Evolutionary conservation across 2,888 invertebrate genomes (phyloP), one percentile per base, ranked within the genome.

Genomic region (Ectemnius cavifrons): DNA sequence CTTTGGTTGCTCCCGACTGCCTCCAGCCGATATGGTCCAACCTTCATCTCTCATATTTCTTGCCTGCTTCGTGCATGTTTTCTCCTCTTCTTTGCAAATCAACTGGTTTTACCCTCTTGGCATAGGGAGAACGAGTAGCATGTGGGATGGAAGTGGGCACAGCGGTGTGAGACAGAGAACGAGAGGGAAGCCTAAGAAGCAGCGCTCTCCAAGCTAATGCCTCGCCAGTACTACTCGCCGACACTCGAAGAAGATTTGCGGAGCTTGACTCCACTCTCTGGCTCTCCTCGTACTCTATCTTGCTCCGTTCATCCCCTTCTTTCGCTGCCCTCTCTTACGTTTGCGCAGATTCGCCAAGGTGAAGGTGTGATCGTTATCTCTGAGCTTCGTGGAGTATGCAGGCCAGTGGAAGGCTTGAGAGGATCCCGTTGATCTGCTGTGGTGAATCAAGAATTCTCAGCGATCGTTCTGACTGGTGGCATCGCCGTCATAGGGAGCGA

Each of bases 1-100:
- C 49, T 47, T 52, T 60, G 28, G 16, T 49, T 63, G 67, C 63
- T 75, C 74, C 76, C 70, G 67, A 63, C 70, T 3, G 28, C n/a
- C 63, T 52, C 69, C 70, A 49, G 46, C 46, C 49, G 59, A 64
- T 47, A 47, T 58, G 28, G 2, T 16, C 20, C 13, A 47, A 63
- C n/a, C 16, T 63, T 63, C n/a, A 20, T 16, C 16, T 14, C 11
- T 20, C 13, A 57, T 18, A 61, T 62, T 28, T 20, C 18, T 6
- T 37, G n/a, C 4, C 20, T 6, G 16, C 1, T 13, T 23, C 1
- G 45, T 62, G 14, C n/a, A 52, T 52, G 16, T 1, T 14, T 16
- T 16, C 16, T 52, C 52, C 52, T 52, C 52, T 16, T 52, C n/a
- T 16, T 14, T 52, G 52, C 0, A 16, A 52, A 16, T 52, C 52